These are phyloP conservation scores for Phorcus lineatus DNA, from an alignment of 2,888 invertebrate genomes.

Conservation along the genomic window DNA sequence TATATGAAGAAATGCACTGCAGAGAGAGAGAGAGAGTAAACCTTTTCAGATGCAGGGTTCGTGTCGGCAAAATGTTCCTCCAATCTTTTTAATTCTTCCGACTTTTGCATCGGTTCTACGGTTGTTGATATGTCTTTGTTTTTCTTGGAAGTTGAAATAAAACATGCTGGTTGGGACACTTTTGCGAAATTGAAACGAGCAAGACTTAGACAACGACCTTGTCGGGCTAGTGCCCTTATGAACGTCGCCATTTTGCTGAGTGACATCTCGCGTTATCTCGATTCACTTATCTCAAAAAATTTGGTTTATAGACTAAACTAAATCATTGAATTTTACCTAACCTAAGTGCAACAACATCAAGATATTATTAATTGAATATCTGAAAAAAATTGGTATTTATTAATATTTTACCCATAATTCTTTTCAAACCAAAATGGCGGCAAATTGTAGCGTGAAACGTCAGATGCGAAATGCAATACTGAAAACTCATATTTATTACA, in stretches of 20 bases:
- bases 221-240: slow-evolving; percentile 49
- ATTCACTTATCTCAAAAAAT: too few relatives aligned
- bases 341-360: too few relatives aligned
- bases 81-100: slow-evolving; percentile 53
- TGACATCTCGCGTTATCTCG: neutral
- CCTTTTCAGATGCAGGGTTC: slow-evolving; percentile 57
- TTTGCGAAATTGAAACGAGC: slow-evolving; percentile 22
- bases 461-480: neutral
- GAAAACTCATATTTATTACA: neutral
- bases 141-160: slow-evolving; percentile 61
- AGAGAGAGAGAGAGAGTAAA: slow-evolving; percentile 25
- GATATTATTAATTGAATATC: too few relatives aligned
- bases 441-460: neutral
- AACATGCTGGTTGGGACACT: slow-evolving; percentile 38
- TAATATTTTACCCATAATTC: neutral
- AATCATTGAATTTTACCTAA: too few relatives aligned
- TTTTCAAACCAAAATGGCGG: neutral
- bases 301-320: too few relatives aligned
- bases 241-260: slow-evolving; percentile 59
- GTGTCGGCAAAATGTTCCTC: slow-evolving; percentile 61
- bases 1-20: too few relatives aligned
- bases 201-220: slow-evolving; percentile 42
- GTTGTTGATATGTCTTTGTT: slow-evolving; percentile 53
- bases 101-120: slow-evolving; percentile 50
- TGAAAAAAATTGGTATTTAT: too few relatives aligned